phyloP scores from a whole-genome alignment of 2,797 vertebrate genomes.

The Oreochromis mossambicus region DNA sequence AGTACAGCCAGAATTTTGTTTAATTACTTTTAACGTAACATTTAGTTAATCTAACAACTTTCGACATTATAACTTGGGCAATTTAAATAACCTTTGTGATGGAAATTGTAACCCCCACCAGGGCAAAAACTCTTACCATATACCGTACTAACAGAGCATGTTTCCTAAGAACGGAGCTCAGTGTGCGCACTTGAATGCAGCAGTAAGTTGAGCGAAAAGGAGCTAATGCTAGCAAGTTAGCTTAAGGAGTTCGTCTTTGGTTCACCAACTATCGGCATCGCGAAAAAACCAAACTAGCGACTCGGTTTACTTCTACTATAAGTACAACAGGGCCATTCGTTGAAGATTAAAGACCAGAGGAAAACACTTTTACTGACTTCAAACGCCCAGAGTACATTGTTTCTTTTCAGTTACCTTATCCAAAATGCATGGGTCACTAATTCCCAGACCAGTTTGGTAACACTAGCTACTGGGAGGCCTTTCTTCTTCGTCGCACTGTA shows the following conservation, averaged over 20 bases:
- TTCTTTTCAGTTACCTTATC: slow-evolving; percentile 36
- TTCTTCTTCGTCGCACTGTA: neutral
- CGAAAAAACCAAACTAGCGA: neutral
- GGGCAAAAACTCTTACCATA: neutral
- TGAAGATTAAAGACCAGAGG: neutral
- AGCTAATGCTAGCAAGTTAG: slow-evolving; percentile 4
- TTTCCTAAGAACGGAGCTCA: neutral
- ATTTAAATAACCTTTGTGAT: neutral
- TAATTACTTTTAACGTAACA: neutral
- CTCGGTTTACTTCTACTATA: neutral
- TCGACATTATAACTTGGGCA: neutral
- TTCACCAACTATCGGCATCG: neutral
- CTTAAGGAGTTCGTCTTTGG: slow-evolving; percentile 4
- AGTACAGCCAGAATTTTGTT: neutral
- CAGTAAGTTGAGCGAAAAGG: neutral
- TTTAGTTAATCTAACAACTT: neutral
- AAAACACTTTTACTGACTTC: neutral
- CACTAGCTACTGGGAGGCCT: neutral
- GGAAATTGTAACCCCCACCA: neutral
- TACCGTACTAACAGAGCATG: neutral
- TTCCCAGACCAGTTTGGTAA: neutral
- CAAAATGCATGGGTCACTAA: neutral
- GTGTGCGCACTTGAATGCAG: slow-evolving; percentile 13
- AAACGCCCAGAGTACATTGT: neutral
- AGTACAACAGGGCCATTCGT: neutral